Base-by-base conservation (phyloP, 2,113 vertebrate genomes). In the Microcebus tavaratra region DNA sequence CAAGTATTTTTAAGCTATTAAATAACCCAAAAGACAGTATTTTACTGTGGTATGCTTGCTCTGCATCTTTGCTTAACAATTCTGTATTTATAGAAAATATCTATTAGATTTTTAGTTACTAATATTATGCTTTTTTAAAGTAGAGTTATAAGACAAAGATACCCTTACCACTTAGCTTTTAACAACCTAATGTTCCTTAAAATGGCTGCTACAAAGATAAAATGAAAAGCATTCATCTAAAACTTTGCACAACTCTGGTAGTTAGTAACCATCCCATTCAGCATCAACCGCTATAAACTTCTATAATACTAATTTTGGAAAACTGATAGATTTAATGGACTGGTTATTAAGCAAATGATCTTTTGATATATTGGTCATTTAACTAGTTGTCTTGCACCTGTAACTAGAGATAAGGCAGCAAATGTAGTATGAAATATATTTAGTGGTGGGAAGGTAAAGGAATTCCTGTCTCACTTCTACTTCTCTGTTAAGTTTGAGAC, bases 1-100 rank as follows among this genome's bases (percentile, higher is more conserved):
- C 13, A 91, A 94, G 34, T 81, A 95, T 82, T 95, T 93, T 82
- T 76, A 94, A 92, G 85, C 36, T 83, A 68, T 68, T 91, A 80
- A 76, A 80, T 80, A 88, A 82, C 70, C 42, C 36, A 53, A 45
- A 65, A 90, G 91, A 50, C 25, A 65, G 63, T 8, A 86, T 88
- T 95, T 86, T 67, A 91, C 39, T 91, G 84, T 91, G 57, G 25
- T 94, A 27, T 21, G 29, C 17, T 45, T 86, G 72, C 50, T 93
- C 45, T 70, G 12, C 70, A 65, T 72, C 63, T 29, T 88, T 70
- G 18, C 21, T 92, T 45, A 86, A 31, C 10, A 45, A 87, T 81
- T 83, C 70, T 81, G 12, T 65, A 84, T 67, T 75, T 61, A 90
- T 0, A 82, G 20, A 83, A 39, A 72, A 45, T 27, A 29, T 31